Evolutionary conservation across 2,113 vertebrate species (phyloP), one percentile per base, ranked within the genome.

Genomic region (Malurus cyaneus): DNA sequence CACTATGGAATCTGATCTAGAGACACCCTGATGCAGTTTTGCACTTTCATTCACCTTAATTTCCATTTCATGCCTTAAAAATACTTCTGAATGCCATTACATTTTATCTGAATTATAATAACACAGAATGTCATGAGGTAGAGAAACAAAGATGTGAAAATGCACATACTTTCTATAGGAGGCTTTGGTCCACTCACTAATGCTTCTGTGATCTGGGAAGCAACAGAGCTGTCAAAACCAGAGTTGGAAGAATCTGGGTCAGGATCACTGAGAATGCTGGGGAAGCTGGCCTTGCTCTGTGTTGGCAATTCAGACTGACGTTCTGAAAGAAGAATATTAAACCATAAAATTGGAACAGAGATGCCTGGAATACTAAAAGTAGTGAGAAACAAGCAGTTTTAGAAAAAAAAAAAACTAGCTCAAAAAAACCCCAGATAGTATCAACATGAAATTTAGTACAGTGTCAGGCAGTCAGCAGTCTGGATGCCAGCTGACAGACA

Each of bases 201-300:
- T 44, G 99, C 99, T 98, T 99, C 99, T 0, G 98, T 99, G 97
- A 99, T 99, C 97, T 99, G 99, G 94, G 99, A 99, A 96, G 99
- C 99, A 93, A 99, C 98, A 0, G 99, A 99, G 97, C 99, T 99
- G 98, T 99, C 99, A 73, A 99, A 99, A 31, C 99, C 99, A 0
- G 99, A 99, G 97, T 99, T 99, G 59, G 99, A 99, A 8, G 99
- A 99, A 95, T 99, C 99, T 18, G 99, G 99, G 84, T 99, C 99
- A 4, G 99, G 99, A 96, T 99, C 99, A 9, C 99, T 99, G 71
- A 99, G 98, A 94, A 99, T 98, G 96, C 99, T 99, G 74, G 99
- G 99, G 92, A 99, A 99, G 89, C 99, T 99, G 79, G 99, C 99
- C 95, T 99, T 99, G 93, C 99, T 99, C 93, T 99, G 99, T 2